These are phyloP conservation scores for Melospiza melodia DNA, from an alignment of 2,113 vertebrate genomes.

Conservation along the genomic window DNA sequence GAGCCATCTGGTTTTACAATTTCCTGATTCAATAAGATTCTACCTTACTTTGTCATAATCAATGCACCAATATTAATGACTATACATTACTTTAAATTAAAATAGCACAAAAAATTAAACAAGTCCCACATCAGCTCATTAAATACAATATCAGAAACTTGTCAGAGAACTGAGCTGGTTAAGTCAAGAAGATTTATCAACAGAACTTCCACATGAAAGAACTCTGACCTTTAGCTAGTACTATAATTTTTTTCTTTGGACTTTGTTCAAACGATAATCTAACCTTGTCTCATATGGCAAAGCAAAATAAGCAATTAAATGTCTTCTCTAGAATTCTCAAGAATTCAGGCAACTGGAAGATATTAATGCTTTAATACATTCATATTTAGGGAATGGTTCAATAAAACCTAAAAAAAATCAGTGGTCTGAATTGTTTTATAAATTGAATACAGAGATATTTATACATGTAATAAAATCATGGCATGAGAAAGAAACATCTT, in stretches of 20 bases:
- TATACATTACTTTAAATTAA: not conserved
- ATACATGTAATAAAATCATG: not conserved
- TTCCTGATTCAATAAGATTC: not conserved
- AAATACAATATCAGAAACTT: not conserved
- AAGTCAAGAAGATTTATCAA: not conserved
- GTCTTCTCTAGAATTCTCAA: not conserved
- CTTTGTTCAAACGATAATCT: not conserved
- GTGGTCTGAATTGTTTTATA: not conserved
- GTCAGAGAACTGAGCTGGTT: not conserved
- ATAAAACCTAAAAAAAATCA: slow-evolving; percentile 13
- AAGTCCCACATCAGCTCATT: not conserved
- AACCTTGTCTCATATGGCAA: not conserved
- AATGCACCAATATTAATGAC: not conserved
- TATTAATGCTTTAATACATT: not conserved
- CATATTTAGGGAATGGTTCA: slow-evolving; percentile 13
- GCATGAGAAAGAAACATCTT: not conserved
- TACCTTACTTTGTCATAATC: not conserved
- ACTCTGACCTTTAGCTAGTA: not conserved
- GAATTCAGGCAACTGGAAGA: not conserved
- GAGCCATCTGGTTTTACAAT: not conserved
- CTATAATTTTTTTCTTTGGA: not conserved
- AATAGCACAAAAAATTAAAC: not conserved
- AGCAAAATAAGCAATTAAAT: slow-evolving; percentile 18
- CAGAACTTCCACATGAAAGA: not conserved
- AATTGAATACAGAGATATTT: not conserved